A percentile compares a stretch with the other conserved stretches of the same genome.
Conservation (phyloP, 1,140 invertebrate genomes). For the Apis dorsata region DNA sequence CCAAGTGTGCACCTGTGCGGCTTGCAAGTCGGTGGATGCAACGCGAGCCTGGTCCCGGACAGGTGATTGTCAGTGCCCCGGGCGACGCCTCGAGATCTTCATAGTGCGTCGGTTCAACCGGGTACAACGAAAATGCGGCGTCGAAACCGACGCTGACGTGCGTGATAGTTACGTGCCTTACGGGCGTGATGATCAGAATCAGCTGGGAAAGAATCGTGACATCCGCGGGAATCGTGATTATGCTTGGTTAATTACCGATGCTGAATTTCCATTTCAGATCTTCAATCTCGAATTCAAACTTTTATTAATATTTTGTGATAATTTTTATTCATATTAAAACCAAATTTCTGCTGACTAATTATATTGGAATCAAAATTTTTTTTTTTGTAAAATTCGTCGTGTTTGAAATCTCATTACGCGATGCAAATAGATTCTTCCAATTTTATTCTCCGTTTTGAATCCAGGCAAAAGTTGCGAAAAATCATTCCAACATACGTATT, state of each 20-base stretch:
- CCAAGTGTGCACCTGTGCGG: conserved; percentile 68
- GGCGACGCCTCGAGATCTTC: conserved; percentile 70
- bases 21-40: conserved; percentile 40
- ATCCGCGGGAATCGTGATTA: not conserved
- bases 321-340: too few relatives aligned
- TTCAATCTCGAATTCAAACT: not conserved
- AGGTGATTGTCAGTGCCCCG: conserved; percentile 77
- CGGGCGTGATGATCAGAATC: not conserved
- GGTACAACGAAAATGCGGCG: conserved; percentile 35
- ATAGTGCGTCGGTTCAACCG: conserved; percentile 48
- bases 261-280: not conserved
- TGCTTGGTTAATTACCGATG: not conserved
- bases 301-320: too few relatives aligned
- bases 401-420: too few relatives aligned
- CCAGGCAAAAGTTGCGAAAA: too few relatives aligned
- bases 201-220: conserved; percentile 14
- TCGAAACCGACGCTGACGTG: not conserved
- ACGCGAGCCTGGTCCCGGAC: conserved; percentile 69
- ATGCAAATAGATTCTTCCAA: too few relatives aligned
- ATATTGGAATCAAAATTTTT: too few relatives aligned
- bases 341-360: too few relatives aligned
- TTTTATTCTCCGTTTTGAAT: too few relatives aligned
- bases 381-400: too few relatives aligned
- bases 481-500: too few relatives aligned
- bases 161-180: not conserved